Evolutionary conservation across 2,888 invertebrate species (phyloP).

Genomic region (Scrobipalpa costella): DNA sequence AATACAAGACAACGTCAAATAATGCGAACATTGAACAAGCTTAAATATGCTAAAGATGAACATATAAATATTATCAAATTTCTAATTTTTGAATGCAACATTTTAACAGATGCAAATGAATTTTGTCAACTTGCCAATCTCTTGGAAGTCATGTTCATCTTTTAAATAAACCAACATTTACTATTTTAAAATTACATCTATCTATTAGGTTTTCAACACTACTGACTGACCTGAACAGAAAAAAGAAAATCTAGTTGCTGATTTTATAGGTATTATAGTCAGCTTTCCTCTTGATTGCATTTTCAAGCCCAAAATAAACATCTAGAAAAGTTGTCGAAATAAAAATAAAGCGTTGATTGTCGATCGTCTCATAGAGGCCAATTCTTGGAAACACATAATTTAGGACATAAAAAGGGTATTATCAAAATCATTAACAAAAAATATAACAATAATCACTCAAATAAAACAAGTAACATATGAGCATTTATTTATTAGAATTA

Average conservation of each 20-base stretch:
- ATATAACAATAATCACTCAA: conserved; percentile 44
- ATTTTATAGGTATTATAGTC: conserved; percentile 35
- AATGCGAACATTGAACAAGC: conserved; percentile 7
- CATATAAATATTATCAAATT: background rate
- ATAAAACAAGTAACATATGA: conserved; percentile 69
- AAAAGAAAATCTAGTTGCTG: conserved; percentile 39
- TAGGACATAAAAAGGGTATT: conserved; percentile 38
- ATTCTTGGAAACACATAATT: conserved; percentile 39
- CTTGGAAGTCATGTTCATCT: conserved; percentile 27
- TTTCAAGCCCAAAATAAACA: conserved; percentile 60
- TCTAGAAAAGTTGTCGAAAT: conserved; percentile 57
- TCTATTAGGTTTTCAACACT: conserved; percentile 37
- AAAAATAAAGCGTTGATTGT: conserved; percentile 55
- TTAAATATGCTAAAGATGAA: conserved; percentile 26
- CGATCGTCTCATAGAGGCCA: conserved; percentile 74
- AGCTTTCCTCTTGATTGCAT: conserved; percentile 36
- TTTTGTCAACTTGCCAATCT: conserved; percentile 20
- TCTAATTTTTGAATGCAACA: conserved; percentile 1
- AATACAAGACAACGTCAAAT: conserved; percentile 19
- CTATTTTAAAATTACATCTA: conserved; percentile 29
- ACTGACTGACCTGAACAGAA: conserved; percentile 49
- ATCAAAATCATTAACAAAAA: conserved; percentile 36
- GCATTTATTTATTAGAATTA: conserved; percentile 64
- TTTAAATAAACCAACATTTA: conserved; percentile 22
- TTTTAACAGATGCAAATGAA: background rate